Evolutionary conservation across 2,113 vertebrate genomes (phyloP), one percentile per base, ranked within the genome.

Genomic region (Embiotoca jacksoni): DNA sequence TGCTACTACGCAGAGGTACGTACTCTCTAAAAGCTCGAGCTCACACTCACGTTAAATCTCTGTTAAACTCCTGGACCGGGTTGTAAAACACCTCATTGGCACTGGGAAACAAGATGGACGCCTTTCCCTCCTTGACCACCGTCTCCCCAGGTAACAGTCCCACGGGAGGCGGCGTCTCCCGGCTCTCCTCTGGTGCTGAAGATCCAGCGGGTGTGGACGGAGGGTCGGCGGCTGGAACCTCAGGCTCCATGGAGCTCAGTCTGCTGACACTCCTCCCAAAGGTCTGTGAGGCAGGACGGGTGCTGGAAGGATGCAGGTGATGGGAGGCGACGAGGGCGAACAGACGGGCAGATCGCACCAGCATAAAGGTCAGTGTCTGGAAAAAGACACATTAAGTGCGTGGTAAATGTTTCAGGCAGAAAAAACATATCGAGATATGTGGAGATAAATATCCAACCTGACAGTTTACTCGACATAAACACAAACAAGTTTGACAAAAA

Each of bases 21-120:
- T 11, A 44, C 41, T 11, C 41, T 44, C 1, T 44, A 1, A 6
- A 7, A n/a, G 10, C 6, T n/a, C 5, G 14, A 2, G 16, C 56
- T 72, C 2, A 46, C 52, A 87, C 96, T 97, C 71, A 97, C 97
- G 97, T 98, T 81, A 98, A 80, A 75, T 98, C 97, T 82, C 96
- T 92, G 92, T 98, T 98, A 80, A 98, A 98, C 88, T 97, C 97
- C 90, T 98, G 97, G 37, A 98, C 97, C 0, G 97, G 97, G 61
- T 98, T 98, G 85, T 98, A 98, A 89, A 98, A 98, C 41, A 98
- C 97, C 78, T 98, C 95, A 36, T 98, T 98, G 52, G 96, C 95
- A 61, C 83, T 95, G 35, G 97, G 96, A 65, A 96, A 98, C 87
- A 94, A 84, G 69, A 98, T 96, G 44, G 91, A 70, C 2, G 96